Evolutionary conservation across 2,113 vertebrate species (phyloP), one percentile per base, ranked within the genome.

Genomic region (Nesogale talazaci): DNA sequence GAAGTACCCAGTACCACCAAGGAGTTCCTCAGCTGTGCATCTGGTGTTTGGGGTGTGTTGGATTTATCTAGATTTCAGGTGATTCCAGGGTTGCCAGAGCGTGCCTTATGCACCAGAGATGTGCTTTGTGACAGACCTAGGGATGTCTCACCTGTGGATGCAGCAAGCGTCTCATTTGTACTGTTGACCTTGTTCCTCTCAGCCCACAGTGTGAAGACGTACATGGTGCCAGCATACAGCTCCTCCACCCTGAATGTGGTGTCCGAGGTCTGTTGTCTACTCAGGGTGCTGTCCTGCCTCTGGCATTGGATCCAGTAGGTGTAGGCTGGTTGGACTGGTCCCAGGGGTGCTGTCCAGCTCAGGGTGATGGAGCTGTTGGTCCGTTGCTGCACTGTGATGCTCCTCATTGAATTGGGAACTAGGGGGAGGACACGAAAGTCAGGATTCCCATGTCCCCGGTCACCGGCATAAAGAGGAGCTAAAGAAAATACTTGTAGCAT

Each of bases 301-400:
- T 2, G 22, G 34, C 82, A 86, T 7, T 46, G 40, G 65, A 90
- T 16, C 75, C 22, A 1, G 86, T 89, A 92, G 70, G 82, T 93
- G 29, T 86, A 77, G 63, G 4, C 0, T 25, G 59, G 16, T 1
- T 1, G 11, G 0, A 1, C 22, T 19, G 83, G 76, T 31, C 57
- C 70, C 22, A 2, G 0, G 0, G 34, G n/a, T 2, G 40, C 56
- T 46, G 14, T 8, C 96, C 94, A 94, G 40, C 2, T 9, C 79
- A 96, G 65, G 34, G 38, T 76, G 56, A 97, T 38, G 31, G 94
- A 95, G 82, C 12, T 72, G 34, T 36, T 93, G 75, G 67, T 89
- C 22, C 6, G 22, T 1, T 16, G 3, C 31, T 2, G 2, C 4
- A 77, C 15, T 0, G 0, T 1, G 2, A 97, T 27, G 2, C 16